Base-by-base conservation (phyloP, 2,113 vertebrate genomes). In the Hyaena hyaena region DNA sequence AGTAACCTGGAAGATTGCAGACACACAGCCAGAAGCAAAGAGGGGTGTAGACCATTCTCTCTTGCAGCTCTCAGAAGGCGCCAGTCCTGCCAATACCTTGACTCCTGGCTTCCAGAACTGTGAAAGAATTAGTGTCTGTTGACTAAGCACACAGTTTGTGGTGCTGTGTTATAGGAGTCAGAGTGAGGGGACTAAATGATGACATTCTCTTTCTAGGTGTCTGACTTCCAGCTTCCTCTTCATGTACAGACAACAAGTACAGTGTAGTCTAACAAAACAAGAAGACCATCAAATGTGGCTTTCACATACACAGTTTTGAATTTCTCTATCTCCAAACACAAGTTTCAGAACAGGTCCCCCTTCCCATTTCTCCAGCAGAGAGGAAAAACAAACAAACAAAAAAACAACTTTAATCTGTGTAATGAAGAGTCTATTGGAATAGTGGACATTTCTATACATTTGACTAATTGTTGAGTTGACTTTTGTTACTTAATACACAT, bases 31-130 rank as follows among this genome's bases (percentile, higher is more conserved):
- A 11, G 74, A n/a, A 23, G 0, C 33, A 33, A 55, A 94, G 28
- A 48, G 9, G 23, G 4, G 0, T 7, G 1, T 2, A 1, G 4
- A 23, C 3, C 7, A 19, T 3, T 48, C 2, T 5, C 7, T 39
- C 3, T 61, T 0, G 8, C 1, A 28, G 28, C 4, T 1, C 2
- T 82, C 53, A 28, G 19, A 45, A 43, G 7, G 35, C 39, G 2
- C 2, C 28, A 6, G 5, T 7, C 4, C 12, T 28, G 7, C 4
- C 6, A n/a, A 26, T 8, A 11, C 24, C 2, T 45, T 5, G 4
- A 23, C 1, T 31, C 50, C 79, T 12, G 16, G 19, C 16, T 2
- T 45, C 14, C 9, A 43, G 5, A 35, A 28, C 8, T 3, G 9
- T 63, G 33, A 48, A 7, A 24, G 11, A 68, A 7, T 4, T 19